Percentiles rank a stretch among this genome's conserved stretches.
phyloP scores from a whole-genome alignment of 2,888 invertebrate genomes.

The Blastobasis adustella region DNA sequence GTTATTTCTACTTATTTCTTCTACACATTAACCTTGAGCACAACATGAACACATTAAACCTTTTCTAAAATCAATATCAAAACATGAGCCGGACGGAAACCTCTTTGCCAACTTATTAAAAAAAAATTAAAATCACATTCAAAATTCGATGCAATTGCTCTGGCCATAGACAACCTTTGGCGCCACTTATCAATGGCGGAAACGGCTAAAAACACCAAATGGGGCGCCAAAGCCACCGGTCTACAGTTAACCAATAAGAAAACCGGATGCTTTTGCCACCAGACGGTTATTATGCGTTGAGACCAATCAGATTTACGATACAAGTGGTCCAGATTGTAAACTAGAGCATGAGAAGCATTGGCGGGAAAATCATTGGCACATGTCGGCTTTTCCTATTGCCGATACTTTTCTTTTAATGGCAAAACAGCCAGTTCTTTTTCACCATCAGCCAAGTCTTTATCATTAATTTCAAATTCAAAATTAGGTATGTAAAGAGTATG shows the following conservation, averaged over 20 bases:
- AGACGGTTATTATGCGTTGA: conserved; percentile 9
- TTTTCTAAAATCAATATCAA: too few relatives aligned
- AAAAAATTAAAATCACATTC: too few relatives aligned
- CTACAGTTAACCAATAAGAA: neutral
- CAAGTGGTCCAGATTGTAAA: conserved; percentile 16
- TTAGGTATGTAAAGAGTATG: too few relatives aligned
- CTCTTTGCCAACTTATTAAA: too few relatives aligned
- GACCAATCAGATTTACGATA: conserved; percentile 1
- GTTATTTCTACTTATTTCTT: too few relatives aligned
- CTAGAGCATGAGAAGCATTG: conserved; percentile 29
- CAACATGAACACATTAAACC: too few relatives aligned
- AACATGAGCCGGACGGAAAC: too few relatives aligned
- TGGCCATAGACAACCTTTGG: neutral
- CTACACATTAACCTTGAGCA: too few relatives aligned
- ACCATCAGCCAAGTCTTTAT: too few relatives aligned
- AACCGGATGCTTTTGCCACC: conserved; percentile 10
- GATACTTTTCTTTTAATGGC: neutral
- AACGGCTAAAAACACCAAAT: neutral
- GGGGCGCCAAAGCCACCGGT: neutral
- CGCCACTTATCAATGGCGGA: conserved; percentile 2
- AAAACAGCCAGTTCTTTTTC: too few relatives aligned
- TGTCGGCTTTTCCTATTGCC: conserved; percentile 2
- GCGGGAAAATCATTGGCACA: conserved; percentile 20
- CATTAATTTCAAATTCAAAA: too few relatives aligned
- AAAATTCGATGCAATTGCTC: too few relatives aligned